phyloP scores from a whole-genome alignment of 2,113 vertebrate genomes.

The Myiagra hebetior region DNA sequence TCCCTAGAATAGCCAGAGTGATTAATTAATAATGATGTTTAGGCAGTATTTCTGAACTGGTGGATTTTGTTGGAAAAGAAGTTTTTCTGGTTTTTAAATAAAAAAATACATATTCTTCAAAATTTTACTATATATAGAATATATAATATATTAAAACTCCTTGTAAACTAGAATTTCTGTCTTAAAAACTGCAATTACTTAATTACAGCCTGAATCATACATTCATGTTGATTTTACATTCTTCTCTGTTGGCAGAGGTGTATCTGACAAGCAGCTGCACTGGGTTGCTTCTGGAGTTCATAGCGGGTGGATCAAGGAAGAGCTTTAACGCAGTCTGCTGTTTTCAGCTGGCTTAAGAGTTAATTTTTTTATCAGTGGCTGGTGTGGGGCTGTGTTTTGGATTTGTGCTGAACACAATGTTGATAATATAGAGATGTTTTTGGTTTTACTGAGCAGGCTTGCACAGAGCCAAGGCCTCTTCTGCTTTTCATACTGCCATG shows the following conservation, averaged over 20 bases:
- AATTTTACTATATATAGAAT: neutral
- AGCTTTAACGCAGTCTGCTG: rapidly evolving
- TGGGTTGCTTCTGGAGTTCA: neutral
- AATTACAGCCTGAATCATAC: neutral
- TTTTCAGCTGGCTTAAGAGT: neutral
- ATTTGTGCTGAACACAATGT: neutral
- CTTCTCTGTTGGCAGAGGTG: neutral
- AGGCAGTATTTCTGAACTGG: neutral
- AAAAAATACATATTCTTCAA: neutral
- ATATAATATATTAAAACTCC: neutral
- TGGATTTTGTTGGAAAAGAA: neutral
- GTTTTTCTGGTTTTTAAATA: neutral
- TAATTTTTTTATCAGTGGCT: neutral
- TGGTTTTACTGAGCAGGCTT: neutral
- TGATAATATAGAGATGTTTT: neutral
- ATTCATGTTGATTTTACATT: neutral
- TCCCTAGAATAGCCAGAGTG: neutral
- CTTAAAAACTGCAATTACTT: neutral
- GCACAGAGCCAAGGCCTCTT: neutral
- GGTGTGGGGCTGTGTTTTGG: neutral
- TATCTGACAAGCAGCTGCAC: neutral
- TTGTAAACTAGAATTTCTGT: neutral
- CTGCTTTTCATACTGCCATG: rapidly evolving
- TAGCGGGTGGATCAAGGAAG: rapidly evolving
- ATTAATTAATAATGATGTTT: neutral